Evolutionary conservation across 53 echinoderm and acorn worm genomes (phyloP).

Genomic region (Paracentrotus lividus): DNA sequence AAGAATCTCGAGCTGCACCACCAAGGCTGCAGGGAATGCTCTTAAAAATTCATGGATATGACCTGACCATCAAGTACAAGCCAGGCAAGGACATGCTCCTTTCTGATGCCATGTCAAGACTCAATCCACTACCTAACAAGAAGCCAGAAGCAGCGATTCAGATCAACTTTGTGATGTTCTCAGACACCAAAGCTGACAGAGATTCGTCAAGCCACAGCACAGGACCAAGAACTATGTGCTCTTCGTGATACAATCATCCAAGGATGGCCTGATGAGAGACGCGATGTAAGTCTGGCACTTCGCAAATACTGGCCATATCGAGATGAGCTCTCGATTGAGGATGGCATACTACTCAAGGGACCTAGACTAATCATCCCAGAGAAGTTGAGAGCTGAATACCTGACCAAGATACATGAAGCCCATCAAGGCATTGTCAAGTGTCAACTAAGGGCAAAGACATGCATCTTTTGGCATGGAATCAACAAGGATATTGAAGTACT

Average conservation of each 20-base stretch:
- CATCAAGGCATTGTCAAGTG: slow-evolving; percentile 79
- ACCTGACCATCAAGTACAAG: slow-evolving; percentile 65
- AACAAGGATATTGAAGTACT: slow-evolving; percentile 74
- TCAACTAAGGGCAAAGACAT: slow-evolving; percentile 69
- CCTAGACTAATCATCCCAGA: slow-evolving; percentile 70
- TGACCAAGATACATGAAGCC: slow-evolving; percentile 67
- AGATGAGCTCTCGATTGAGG: slow-evolving; percentile 76
- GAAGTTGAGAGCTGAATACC: neutral
- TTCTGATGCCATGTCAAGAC: slow-evolving; percentile 74
- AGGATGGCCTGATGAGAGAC: slow-evolving; percentile 80
- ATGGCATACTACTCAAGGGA: slow-evolving; percentile 73
- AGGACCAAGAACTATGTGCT: slow-evolving; percentile 72
- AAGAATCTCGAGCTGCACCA: slow-evolving; percentile 51
- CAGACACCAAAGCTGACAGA: too few relatives aligned
- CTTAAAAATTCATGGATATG: slow-evolving; percentile 36
- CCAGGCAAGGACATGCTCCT: slow-evolving; percentile 76
- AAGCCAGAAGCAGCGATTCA: neutral
- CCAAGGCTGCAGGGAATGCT: slow-evolving; percentile 66
- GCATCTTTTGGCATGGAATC: slow-evolving; percentile 78
- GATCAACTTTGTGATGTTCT: slow-evolving; percentile 72
- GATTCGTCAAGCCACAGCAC: slow-evolving; percentile 50
- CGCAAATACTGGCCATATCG: slow-evolving; percentile 78
- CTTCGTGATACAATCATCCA: slow-evolving; percentile 69
- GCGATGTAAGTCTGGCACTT: neutral
- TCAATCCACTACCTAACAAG: slow-evolving; percentile 54